Percentiles rank a stretch among this genome's conserved stretches.
These are phyloP conservation scores for Euura lappo DNA, from an alignment of 1,140 invertebrate species.

Conservation along the genomic window DNA sequence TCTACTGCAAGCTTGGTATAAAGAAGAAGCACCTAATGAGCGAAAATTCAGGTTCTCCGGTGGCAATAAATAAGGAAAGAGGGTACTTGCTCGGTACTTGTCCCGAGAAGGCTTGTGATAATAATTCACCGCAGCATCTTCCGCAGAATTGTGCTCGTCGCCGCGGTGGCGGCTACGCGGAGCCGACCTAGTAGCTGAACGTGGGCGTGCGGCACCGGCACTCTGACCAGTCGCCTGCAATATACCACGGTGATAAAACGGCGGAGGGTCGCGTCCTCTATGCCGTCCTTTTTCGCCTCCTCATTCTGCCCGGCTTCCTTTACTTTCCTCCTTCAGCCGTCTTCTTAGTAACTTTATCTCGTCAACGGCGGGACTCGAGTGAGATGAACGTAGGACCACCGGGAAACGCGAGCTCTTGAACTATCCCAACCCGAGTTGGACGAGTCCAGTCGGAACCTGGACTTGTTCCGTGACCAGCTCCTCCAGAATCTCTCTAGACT, in stretches of 20 bases:
- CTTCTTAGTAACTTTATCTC: slow-evolving; percentile 7
- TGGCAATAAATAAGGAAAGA: slow-evolving; percentile 1
- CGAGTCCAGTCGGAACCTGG: background rate
- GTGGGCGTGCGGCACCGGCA: background rate
- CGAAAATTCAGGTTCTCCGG: background rate
- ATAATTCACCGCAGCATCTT: background rate
- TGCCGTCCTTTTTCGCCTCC: background rate
- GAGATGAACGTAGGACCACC: slow-evolving; percentile 1
- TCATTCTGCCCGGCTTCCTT: background rate
- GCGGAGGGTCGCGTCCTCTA: background rate
- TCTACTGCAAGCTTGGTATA: background rate
- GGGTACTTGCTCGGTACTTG: slow-evolving; percentile 4
- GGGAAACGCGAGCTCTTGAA: background rate
- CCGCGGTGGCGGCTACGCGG: background rate
- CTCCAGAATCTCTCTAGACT: background rate
- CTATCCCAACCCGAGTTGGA: background rate
- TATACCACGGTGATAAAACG: slow-evolving; percentile 5
- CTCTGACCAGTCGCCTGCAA: slow-evolving; percentile 1
- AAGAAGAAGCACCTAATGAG: background rate
- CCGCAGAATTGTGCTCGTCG: slow-evolving; percentile 6
- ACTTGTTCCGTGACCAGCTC: background rate
- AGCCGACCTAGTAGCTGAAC: background rate
- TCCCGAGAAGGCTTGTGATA: background rate
- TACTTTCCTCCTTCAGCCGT: background rate
- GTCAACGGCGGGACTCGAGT: background rate